phyloP scores from a whole-genome alignment of 2,113 vertebrate genomes.

The Anhinga anhinga region DNA sequence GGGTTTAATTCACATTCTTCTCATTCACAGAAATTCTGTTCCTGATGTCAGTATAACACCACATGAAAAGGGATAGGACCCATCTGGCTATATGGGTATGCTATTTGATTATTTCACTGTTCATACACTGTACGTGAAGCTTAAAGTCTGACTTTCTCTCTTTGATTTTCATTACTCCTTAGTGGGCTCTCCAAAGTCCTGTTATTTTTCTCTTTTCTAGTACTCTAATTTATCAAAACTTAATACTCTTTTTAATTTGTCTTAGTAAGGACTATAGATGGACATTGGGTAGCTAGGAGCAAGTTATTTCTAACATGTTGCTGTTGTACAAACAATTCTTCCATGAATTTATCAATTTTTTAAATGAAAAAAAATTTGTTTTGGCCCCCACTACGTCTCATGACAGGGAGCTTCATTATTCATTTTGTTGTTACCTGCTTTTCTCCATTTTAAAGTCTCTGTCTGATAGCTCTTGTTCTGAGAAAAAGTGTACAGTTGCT shows the following conservation, averaged over 20 bases:
- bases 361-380: background rate
- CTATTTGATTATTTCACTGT: background rate
- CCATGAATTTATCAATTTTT: background rate
- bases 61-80: background rate
- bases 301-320: background rate
- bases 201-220: background rate
- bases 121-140: background rate
- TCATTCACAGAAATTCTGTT: background rate
- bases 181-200: background rate
- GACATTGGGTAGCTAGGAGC: background rate
- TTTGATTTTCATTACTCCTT: background rate
- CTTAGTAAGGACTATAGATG: background rate
- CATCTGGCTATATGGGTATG: background rate
- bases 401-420: background rate
- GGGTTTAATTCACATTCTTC: background rate
- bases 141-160: background rate
- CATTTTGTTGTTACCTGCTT: background rate
- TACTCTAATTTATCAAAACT: background rate
- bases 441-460: background rate
- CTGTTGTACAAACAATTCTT: background rate
- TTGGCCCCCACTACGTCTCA: background rate
- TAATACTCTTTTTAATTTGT: background rate
- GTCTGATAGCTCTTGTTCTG: background rate
- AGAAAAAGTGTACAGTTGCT: background rate
- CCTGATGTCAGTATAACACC: background rate